A percentile compares a stretch with the other conserved stretches of the same genome.
Evolutionary conservation across 2,797 vertebrate genomes (phyloP).

Genomic region (Hippoglossus hippoglossus): DNA sequence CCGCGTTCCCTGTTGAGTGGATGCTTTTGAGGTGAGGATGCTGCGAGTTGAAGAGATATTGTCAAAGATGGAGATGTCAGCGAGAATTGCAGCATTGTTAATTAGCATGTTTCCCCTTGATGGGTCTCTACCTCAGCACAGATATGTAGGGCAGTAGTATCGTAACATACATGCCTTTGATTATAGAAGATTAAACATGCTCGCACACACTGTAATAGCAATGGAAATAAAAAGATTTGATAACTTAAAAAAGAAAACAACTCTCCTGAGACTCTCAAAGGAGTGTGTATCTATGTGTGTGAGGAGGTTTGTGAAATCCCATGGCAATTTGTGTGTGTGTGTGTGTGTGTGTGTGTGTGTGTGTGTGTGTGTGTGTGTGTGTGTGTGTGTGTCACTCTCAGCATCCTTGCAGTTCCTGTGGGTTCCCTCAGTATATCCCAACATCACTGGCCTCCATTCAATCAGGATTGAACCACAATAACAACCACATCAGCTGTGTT

Average conservation of each 20-base stretch:
- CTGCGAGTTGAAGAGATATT: constrained; percentile 50
- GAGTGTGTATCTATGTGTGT: constrained; percentile 19
- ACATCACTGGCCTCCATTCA: constrained; percentile 54
- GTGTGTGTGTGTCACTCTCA: not conserved
- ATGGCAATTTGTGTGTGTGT: constrained; percentile 21
- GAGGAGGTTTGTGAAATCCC: constrained; percentile 41
- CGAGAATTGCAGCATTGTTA: constrained; percentile 55
- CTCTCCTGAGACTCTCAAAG: constrained; percentile 68
- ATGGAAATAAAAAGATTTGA: constrained; percentile 53
- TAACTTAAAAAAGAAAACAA: constrained; percentile 53
- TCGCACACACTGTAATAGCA: constrained; percentile 4
- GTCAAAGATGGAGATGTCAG: constrained; percentile 51
- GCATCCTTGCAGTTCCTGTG: not conserved
- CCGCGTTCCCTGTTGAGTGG: constrained; percentile 36
- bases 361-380: too few relatives aligned
- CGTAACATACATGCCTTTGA: constrained; percentile 57
- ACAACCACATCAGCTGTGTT: constrained; percentile 27
- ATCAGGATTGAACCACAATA: constrained; percentile 48
- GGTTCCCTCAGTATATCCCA: constrained; percentile 46
- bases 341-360: not conserved
- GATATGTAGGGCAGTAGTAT: constrained; percentile 64
- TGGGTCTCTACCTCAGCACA: constrained; percentile 56
- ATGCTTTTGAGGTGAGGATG: constrained; percentile 39
- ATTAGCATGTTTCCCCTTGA: constrained; percentile 65
- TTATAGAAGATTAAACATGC: constrained; percentile 33